Evolutionary conservation across 2,888 invertebrate genomes (phyloP), one percentile per base, ranked within the genome.

Genomic region (Allygus modestus): DNA sequence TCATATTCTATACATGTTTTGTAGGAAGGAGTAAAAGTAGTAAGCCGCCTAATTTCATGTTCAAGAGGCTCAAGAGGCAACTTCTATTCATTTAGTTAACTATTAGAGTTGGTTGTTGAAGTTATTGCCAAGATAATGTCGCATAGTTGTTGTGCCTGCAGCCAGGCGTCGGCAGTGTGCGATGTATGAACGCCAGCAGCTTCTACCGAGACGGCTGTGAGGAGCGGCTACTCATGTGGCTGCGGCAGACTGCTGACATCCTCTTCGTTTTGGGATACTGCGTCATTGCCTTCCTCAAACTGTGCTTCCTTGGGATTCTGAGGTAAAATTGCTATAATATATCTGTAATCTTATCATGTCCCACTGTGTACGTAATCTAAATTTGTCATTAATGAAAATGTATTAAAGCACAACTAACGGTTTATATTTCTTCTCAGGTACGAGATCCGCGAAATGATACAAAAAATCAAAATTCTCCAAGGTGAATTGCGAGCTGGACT

Each of bases 391-490:
- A n/a, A n/a, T n/a, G n/a, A n/a, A n/a, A n/a, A n/a, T n/a, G n/a
- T n/a, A n/a, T 37, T 37, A 37, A 37, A 7, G 4, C 37, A 37
- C 37, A 37, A 9, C 37, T 37, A 37, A 4, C 12, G 12, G 17
- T 54, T 4, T 54, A 15, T 54, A 23, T 9, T 54, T 54, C 23
- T 23, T 51, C 54, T 46, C 46, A 89, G 89, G 85, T 96, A 96
- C 92, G 96, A 97, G 92, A 96, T 97, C 89, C 94, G 95, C 87
- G 97, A 97, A 91, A 97, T 97, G 97, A 96, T 97, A 89, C 96
- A 97, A 90, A 97, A 97, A 92, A 97, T 97, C 90, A 94, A 95
- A 89, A 93, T 97, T 90, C 92, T 97, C 86, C 94, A 94, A 88
- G 94, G 93, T 85, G 95, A 95, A 89, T 90, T 93, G 87, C 93